A percentile compares a stretch with the other conserved stretches of the same genome.
phyloP scores from a whole-genome alignment of 2,888 invertebrate genomes.

The Agrilus biguttatus region DNA sequence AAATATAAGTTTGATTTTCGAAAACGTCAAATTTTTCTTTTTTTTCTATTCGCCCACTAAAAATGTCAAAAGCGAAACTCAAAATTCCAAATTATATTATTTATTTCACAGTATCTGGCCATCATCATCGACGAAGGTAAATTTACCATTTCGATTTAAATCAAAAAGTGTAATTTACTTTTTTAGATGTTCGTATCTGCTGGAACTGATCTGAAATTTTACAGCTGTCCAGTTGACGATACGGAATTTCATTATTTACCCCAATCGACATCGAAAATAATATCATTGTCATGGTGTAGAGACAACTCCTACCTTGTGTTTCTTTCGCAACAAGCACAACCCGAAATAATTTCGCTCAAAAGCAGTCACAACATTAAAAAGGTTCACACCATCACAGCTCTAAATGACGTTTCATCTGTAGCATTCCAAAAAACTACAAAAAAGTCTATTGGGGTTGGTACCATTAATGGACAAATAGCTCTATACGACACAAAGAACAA shows the following conservation, averaged over 20 bases:
- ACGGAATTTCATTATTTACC: constrained; percentile 15
- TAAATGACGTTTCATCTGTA: constrained; percentile 16
- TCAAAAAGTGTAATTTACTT: not conserved
- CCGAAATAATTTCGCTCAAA: constrained; percentile 21
- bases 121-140: too few relatives aligned
- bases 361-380: constrained; percentile 16
- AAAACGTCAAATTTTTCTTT: too few relatives aligned
- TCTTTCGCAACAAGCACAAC: constrained; percentile 17
- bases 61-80: too few relatives aligned
- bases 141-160: not conserved
- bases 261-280: constrained; percentile 12
- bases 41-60: too few relatives aligned
- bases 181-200: constrained; percentile 20
- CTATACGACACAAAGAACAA: constrained; percentile 24
- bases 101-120: too few relatives aligned
- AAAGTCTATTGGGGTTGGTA: constrained; percentile 21
- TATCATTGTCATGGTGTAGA: constrained; percentile 21
- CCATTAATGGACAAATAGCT: constrained; percentile 17
- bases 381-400: constrained; percentile 20
- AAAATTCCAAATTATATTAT: too few relatives aligned
- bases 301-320: constrained; percentile 22
- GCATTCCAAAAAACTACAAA: constrained; percentile 22
- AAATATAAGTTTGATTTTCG: too few relatives aligned
- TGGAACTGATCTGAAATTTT: constrained; percentile 16
- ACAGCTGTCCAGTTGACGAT: constrained; percentile 12